phyloP scores from a whole-genome alignment of 1,140 invertebrate genomes.

The Dinoponera quadriceps region DNA sequence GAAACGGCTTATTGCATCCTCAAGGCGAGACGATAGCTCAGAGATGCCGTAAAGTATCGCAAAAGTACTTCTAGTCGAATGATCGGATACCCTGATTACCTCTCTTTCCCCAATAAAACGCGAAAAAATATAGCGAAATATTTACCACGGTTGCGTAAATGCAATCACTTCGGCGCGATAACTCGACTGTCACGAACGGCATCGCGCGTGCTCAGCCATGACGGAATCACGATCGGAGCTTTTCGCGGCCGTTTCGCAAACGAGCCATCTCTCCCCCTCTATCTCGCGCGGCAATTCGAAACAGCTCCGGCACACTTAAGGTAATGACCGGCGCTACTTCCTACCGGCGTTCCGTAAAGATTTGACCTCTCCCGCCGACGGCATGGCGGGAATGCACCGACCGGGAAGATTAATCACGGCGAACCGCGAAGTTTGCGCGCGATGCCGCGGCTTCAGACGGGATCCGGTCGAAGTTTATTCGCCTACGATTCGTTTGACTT shows the following conservation, averaged over 20 bases:
- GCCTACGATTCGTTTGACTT: slow-evolving; percentile 32
- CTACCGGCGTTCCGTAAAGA: slow-evolving; percentile 28
- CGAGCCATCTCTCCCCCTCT: slow-evolving; percentile 2
- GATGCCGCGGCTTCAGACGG: slow-evolving; percentile 28
- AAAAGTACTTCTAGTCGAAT: too few species aligned
- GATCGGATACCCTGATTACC: too few species aligned
- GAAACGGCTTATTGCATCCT: neutral
- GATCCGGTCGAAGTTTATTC: slow-evolving; percentile 38
- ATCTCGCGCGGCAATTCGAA: slow-evolving; percentile 17
- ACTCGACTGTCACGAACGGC: slow-evolving; percentile 30
- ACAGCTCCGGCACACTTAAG: slow-evolving; percentile 36
- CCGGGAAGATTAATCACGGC: slow-evolving; percentile 71
- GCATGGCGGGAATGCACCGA: slow-evolving; percentile 49
- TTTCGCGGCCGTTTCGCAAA: slow-evolving; percentile 6
- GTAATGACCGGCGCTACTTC: slow-evolving; percentile 36
- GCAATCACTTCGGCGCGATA: slow-evolving; percentile 7
- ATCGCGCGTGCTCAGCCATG: slow-evolving; percentile 24
- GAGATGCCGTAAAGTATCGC: neutral
- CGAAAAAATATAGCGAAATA: too few species aligned
- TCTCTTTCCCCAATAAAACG: too few species aligned
- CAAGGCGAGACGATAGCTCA: neutral
- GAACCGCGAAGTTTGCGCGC: slow-evolving; percentile 54
- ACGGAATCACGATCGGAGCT: slow-evolving; percentile 31
- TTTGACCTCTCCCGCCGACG: slow-evolving; percentile 3
- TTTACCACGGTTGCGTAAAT: too few species aligned